These are phyloP conservation scores for Montipora cactus DNA, from an alignment of 64 coral and sea anemone species.

Conservation along the genomic window DNA sequence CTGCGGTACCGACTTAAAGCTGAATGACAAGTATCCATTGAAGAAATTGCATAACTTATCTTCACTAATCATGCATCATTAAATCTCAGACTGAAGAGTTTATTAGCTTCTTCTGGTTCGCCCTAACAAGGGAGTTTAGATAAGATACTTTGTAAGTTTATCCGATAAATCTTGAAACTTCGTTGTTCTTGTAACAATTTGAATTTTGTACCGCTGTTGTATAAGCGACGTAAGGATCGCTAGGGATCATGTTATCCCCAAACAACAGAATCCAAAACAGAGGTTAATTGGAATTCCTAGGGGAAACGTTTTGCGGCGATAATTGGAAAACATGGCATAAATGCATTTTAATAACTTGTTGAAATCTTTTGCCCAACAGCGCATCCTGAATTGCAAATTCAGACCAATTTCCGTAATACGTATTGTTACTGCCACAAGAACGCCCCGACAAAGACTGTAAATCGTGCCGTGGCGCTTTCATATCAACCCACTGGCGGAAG, in stretches of 20 bases:
- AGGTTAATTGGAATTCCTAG: slow-evolving; percentile 45
- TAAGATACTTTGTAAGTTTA: neutral
- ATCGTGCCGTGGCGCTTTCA: slow-evolving; percentile 62
- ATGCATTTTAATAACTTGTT: slow-evolving; percentile 95
- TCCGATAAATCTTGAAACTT: neutral
- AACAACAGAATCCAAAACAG: slow-evolving; percentile 21
- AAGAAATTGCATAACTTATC: slow-evolving; percentile 36
- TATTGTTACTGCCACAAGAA: slow-evolving; percentile 30
- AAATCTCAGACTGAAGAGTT: neutral
- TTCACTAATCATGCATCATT: slow-evolving; percentile 1
- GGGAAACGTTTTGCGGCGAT: slow-evolving; percentile 71
- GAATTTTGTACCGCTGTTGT: neutral
- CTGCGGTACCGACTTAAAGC: neutral
- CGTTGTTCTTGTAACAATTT: neutral
- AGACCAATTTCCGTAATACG: slow-evolving; percentile 43
- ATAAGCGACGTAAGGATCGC: neutral
- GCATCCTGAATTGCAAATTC: slow-evolving; percentile 58
- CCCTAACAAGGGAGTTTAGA: neutral
- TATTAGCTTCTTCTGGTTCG: slow-evolving; percentile 6
- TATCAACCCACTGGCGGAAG: slow-evolving; percentile 32
- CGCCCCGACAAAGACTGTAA: slow-evolving; percentile 59
- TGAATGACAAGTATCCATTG: slow-evolving; percentile 6
- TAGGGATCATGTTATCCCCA: neutral
- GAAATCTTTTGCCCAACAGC: slow-evolving; percentile 65
- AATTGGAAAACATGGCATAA: slow-evolving; percentile 84